A percentile compares a stretch with the other conserved stretches of the same genome.
These are phyloP conservation scores for Microplitis deprimator DNA, from an alignment of 2,888 invertebrate genomes.

Conservation along the genomic window DNA sequence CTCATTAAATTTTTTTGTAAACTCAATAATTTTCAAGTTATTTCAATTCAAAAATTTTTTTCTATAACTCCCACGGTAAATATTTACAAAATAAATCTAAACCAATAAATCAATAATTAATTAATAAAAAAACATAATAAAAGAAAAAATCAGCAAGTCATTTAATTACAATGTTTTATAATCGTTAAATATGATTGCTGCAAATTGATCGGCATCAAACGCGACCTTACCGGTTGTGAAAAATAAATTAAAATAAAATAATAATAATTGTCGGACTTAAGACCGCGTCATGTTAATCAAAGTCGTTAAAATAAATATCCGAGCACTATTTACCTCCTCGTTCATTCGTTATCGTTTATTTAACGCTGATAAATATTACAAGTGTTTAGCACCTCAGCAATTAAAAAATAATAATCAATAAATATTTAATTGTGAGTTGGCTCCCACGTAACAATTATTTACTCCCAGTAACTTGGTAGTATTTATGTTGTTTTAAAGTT, in stretches of 20 bases:
- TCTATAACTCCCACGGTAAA: neutral
- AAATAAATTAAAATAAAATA: constrained; percentile 9
- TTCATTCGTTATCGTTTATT: constrained; percentile 24
- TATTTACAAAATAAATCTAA: constrained; percentile 21
- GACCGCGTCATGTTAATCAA: constrained; percentile 17
- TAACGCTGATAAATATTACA: constrained; percentile 20
- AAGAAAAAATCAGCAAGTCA: constrained; percentile 28
- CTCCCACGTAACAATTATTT: too few relatives aligned
- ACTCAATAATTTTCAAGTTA: too few relatives aligned
- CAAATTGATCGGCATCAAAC: constrained; percentile 50
- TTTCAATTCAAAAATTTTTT: too few relatives aligned
- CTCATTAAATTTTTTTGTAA: too few relatives aligned
- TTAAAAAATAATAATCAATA: constrained; percentile 13
- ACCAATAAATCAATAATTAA: constrained; percentile 41
- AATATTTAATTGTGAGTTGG: too few relatives aligned
- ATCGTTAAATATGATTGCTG: constrained; percentile 42
- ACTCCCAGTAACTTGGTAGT: neutral
- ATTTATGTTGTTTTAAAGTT: neutral
- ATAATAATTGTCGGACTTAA: neutral
- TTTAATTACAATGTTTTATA: constrained; percentile 43
- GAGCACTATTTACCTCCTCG: neutral
- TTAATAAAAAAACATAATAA: constrained; percentile 24
- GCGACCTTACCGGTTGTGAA: constrained; percentile 13
- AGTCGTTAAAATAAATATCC: constrained; percentile 24
- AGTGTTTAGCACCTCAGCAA: constrained; percentile 26